Evolutionary conservation across 2,888 invertebrate genomes (phyloP), one percentile per base, ranked within the genome.

Genomic region (Eupithecia insigniata): DNA sequence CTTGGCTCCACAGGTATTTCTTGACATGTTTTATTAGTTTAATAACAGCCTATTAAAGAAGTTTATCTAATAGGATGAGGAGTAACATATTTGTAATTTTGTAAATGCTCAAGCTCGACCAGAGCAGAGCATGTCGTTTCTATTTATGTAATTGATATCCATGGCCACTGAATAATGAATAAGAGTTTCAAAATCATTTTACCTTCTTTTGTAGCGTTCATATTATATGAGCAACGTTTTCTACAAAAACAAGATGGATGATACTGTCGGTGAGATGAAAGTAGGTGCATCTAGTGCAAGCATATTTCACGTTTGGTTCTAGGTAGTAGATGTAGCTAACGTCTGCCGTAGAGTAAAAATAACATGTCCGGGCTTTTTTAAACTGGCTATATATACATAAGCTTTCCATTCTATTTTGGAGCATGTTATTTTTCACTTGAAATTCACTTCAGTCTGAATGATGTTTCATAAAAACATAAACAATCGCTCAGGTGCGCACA

Each of bases 241-340:
- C 16, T 66, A 65, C 65, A 60, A 55, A 67, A 66, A 70, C 58
- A 69, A 64, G 70, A 73, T 69, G 28, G 70, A 76, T 71, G 71
- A 76, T 18, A 46, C 46, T 36, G 69, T 22, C 72, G 71, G 68
- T 43, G 46, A 75, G 68, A 76, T 75, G 74, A 78, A 79, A 79
- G 79, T 73, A 62, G 66, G 22, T 72, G 39, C 69, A 71, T 74
- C 66, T 72, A 74, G 70, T 64, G 72, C 66, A 68, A 39, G 39
- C 65, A 65, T 39, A 66, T 67, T 74, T 69, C 68, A 51, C 18
- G 68, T 68, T 61, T 69, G 46, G 39, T 51, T 74, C 69, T 64
- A 61, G 34, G n/a, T 12, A 32, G 46, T 46, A 46, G 46, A n/a
- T n/a, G n/a, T 62, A 32, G 10, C 61, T 22, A 18, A 16, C 32